phyloP scores from a whole-genome alignment of 2,888 invertebrate genomes.

The Elysia crispata region DNA sequence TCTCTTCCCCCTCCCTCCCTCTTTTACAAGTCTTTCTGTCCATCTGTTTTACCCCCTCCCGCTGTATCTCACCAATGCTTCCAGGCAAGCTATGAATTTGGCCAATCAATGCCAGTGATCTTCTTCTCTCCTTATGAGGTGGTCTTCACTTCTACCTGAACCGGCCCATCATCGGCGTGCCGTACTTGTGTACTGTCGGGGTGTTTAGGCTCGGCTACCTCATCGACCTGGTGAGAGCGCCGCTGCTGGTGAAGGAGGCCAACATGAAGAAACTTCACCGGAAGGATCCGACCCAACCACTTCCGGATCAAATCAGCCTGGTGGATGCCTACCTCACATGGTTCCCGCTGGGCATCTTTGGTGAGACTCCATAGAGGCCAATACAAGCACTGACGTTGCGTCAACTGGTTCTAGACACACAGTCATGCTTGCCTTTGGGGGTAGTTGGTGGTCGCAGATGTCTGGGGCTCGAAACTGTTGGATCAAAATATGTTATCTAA shows the following conservation, averaged over 20 bases:
- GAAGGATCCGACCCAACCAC: conserved; percentile 17
- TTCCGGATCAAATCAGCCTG: background rate
- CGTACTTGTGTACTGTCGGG: conserved; percentile 12
- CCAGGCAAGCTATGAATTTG: background rate
- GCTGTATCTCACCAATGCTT: background rate
- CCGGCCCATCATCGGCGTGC: conserved; percentile 12
- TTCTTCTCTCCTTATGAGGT: background rate
- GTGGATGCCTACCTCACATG: conserved; percentile 22
- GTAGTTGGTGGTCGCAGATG: no score
- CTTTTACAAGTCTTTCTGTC: background rate
- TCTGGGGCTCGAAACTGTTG: no score
- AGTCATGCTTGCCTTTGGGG: no score
- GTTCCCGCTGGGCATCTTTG: conserved; percentile 28
- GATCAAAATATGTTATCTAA: no score
- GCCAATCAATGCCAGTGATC: no score
- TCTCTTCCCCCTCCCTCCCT: background rate
- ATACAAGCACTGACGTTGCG: no score
- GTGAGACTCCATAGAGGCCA: no score
- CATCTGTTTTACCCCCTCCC: background rate
- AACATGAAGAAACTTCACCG: conserved; percentile 12
- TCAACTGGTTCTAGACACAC: no score
- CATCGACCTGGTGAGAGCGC: conserved; percentile 9
- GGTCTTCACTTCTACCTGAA: conserved; percentile 21
- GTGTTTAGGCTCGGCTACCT: conserved; percentile 17
- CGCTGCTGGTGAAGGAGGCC: conserved; percentile 22